Evolutionary conservation across 2,888 invertebrate species (phyloP), one percentile per base, ranked within the genome.

Genomic region (Icerya purchasi): DNA sequence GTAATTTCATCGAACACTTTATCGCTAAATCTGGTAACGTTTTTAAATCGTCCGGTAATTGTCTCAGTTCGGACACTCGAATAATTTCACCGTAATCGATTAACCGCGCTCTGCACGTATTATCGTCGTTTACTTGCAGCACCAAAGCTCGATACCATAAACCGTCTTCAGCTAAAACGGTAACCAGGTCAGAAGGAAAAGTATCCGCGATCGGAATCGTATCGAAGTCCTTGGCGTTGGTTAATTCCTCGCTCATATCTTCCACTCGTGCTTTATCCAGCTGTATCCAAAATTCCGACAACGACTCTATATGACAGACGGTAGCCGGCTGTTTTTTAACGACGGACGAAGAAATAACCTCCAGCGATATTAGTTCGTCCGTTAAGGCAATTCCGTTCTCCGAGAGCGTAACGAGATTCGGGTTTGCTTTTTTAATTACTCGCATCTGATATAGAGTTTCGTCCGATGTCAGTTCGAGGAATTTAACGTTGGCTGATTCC

Each of bases 1-100:
- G 79, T 66, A 78, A 74, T 62, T 76, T 75, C 1, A 84, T 69
- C 1, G 77, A 74, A 66, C 83, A 83, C 64, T 77, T 76, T 63
- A 77, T 77, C 0, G 82, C 78, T 1, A 83, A 68, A 2, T 77
- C 75, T 2, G 80, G 79, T 63, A 78, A 73, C 2, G 72, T 69
- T 36, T 77, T 76, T 1, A 84, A 74, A 56, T 79, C 77, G 24
- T 78, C 76, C 8, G 60, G 60, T 8, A 60, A 22, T 3, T 55
- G 52, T 52, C 56, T 60, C n/a, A 60, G 36, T 51, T 14, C 21
- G 36, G 19, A 19, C 22, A 36, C 56, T 3, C 2, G 21, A 2
- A 53, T 53, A 22, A 51, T 56, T 19, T 82, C 82, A 1, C 84
- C 84, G 65, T 80, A 83, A 70, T 84, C 84, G 22, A 83, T 75